Conservation (phyloP, 2,113 vertebrate genomes). For the Nicator chloris region DNA sequence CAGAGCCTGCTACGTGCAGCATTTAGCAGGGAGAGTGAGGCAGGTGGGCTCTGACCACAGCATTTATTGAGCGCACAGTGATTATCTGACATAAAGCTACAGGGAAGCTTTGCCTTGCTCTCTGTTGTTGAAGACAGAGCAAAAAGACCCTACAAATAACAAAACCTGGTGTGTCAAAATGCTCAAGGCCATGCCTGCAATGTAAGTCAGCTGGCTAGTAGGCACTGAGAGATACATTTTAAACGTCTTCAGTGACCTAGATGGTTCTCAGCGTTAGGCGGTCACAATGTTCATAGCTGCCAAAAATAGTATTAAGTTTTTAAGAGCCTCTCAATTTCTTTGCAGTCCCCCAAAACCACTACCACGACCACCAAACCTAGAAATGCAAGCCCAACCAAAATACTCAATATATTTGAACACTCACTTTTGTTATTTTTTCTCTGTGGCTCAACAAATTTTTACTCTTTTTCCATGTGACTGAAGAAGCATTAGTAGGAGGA, state of each 20-base stretch:
- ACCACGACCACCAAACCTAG: neutral
- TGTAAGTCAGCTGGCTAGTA: neutral
- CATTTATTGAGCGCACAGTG: neutral
- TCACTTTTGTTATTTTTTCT: neutral
- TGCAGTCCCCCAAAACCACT: neutral
- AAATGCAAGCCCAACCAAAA: neutral
- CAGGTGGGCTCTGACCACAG: neutral
- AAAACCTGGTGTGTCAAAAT: neutral
- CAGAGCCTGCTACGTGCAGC: neutral
- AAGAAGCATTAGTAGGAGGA: neutral
- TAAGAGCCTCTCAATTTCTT: neutral
- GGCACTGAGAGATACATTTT: neutral
- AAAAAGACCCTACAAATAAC: neutral
- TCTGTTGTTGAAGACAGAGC: neutral
- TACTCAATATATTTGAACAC: neutral
- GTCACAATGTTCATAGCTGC: neutral
- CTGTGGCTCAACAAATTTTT: neutral
- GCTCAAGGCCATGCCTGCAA: neutral
- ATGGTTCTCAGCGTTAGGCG: neutral
- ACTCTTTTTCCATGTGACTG: neutral
- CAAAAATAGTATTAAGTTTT: neutral
- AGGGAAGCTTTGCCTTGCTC: neutral
- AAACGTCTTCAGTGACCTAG: neutral
- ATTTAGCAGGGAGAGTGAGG: neutral
- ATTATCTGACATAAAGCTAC: neutral